Conservation (phyloP, 2,113 vertebrate species). For the Halichoerus grypus region DNA sequence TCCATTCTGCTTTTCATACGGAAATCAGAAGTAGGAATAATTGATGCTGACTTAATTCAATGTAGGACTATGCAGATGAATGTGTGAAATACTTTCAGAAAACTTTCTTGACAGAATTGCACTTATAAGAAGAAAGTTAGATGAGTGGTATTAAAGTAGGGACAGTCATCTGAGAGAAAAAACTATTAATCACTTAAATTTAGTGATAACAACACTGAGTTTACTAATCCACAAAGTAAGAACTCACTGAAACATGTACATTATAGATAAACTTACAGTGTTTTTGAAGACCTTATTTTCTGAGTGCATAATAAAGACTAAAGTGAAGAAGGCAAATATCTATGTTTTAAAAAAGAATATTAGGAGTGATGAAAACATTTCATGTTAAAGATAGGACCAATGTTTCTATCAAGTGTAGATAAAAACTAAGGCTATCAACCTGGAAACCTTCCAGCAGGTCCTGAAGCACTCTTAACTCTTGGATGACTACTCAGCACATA, state of each 20-base stretch:
- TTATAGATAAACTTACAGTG: background rate
- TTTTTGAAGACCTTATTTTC: background rate
- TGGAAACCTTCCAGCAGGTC: constrained; percentile 7
- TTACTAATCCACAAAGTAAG: background rate
- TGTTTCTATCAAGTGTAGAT: background rate
- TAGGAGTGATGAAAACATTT: background rate
- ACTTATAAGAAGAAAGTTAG: background rate
- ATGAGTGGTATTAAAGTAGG: background rate
- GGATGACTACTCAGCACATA: background rate
- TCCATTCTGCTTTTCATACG: background rate
- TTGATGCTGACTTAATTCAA: background rate
- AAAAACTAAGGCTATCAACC: constrained; percentile 2
- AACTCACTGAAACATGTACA: background rate
- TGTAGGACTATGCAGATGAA: background rate
- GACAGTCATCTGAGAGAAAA: background rate
- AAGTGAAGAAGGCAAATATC: background rate
- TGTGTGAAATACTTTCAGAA: background rate
- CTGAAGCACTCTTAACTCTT: background rate
- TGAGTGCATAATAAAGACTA: background rate
- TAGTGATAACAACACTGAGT: background rate
- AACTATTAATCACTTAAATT: background rate
- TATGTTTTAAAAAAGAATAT: constrained; percentile 30
- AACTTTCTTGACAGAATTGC: background rate
- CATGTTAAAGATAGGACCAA: constrained; percentile 18
- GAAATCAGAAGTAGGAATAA: background rate